A percentile compares a stretch with the other conserved stretches of the same genome.
Conservation (phyloP, 2,797 vertebrate genomes). For the Periparus ater region DNA sequence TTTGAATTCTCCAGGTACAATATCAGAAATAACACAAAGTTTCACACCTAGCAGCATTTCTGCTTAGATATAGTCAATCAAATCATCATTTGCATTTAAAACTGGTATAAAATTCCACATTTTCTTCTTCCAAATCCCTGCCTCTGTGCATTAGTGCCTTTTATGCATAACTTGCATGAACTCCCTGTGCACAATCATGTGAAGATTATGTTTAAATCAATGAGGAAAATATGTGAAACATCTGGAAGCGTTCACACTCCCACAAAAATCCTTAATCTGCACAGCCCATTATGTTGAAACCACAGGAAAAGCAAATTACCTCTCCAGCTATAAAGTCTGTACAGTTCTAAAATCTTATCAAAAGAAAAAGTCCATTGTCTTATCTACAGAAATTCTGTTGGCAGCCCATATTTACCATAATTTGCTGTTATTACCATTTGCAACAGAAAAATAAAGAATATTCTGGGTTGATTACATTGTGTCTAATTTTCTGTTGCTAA, state of each 20-base stretch:
- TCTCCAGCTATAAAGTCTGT: neutral
- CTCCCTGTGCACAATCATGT: neutral
- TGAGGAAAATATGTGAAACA: neutral
- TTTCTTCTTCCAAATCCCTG: neutral
- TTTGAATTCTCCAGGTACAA: neutral
- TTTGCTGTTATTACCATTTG: conserved; percentile 26
- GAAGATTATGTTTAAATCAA: conserved; percentile 18
- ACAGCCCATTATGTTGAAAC: neutral
- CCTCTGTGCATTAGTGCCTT: neutral
- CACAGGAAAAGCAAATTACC: neutral
- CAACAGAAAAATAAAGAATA: conserved; percentile 23
- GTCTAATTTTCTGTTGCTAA: conserved; percentile 2
- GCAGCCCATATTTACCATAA: conserved; percentile 26
- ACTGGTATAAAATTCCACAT: neutral
- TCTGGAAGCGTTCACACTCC: neutral
- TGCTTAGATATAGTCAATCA: neutral
- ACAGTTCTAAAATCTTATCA: conserved; percentile 2
- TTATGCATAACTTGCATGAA: neutral
- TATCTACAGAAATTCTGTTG: conserved; percentile 23
- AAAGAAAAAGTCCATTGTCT: conserved; percentile 28
- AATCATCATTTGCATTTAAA: neutral
- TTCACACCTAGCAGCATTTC: conserved; percentile 22
- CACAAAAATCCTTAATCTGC: neutral
- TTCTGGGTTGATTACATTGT: conserved; percentile 23
- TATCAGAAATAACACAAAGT: neutral